Evolutionary conservation across 2,888 invertebrate genomes (phyloP).

Genomic region (Xestia sexstrigata): DNA sequence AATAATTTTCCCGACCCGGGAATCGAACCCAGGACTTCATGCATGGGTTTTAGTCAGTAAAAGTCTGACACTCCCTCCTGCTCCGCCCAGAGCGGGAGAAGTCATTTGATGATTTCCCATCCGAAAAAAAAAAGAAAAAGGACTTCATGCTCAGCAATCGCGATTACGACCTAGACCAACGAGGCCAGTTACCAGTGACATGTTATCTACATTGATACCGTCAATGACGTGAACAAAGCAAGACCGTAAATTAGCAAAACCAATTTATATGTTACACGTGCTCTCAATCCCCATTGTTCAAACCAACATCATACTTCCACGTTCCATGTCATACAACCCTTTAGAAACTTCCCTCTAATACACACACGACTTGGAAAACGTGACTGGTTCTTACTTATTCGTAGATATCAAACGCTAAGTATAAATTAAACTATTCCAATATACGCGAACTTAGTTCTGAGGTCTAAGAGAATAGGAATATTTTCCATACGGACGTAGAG

Average conservation of each 20-base stretch:
- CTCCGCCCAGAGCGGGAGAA: too few relatives aligned
- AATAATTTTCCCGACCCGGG: too few relatives aligned
- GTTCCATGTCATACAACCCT: slow-evolving; percentile 3
- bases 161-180: too few relatives aligned
- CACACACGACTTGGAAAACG: slow-evolving; percentile 5
- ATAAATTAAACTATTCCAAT: slow-evolving; percentile 49
- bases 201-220: not conserved
- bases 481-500: slow-evolving; percentile 39
- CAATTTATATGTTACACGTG: too few relatives aligned
- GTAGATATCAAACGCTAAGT: slow-evolving; percentile 8
- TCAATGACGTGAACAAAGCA: too few relatives aligned
- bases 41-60: too few relatives aligned
- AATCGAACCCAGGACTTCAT: too few relatives aligned
- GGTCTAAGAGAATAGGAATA: slow-evolving; percentile 31
- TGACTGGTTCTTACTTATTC: not conserved
- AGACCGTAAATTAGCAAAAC: too few relatives aligned
- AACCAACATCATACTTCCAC: not conserved
- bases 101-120: too few relatives aligned
- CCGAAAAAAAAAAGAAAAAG: too few relatives aligned
- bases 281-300: not conserved
- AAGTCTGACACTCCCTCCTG: too few relatives aligned
- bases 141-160: too few relatives aligned
- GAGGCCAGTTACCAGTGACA: not conserved
- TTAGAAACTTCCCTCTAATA: slow-evolving; percentile 3
- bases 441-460: slow-evolving; percentile 22